Percentiles rank a stretch among this genome's conserved stretches.
Conservation (phyloP, 1,140 invertebrate species). For the Brachionus rubens region DNA sequence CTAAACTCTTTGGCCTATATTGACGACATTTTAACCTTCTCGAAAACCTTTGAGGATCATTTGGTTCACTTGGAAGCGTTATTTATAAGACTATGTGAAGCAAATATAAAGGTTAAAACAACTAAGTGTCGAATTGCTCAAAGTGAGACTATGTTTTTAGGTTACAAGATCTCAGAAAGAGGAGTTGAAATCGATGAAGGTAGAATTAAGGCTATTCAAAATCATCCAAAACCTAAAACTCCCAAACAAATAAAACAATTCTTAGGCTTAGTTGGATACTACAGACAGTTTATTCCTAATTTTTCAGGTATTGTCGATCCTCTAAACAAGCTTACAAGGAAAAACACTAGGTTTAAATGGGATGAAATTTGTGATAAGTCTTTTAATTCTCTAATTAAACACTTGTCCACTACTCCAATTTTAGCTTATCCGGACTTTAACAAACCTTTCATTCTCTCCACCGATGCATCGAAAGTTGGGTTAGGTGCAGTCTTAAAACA, state of each 20-base stretch:
- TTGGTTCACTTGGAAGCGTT: constrained; percentile 54
- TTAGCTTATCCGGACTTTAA: too few species aligned
- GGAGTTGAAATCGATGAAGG: too few species aligned
- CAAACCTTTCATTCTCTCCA: too few species aligned
- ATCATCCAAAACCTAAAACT: constrained; percentile 49
- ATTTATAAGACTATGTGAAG: constrained; percentile 52
- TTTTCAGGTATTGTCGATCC: constrained; percentile 41
- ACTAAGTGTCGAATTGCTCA: background rate
- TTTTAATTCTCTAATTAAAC: too few species aligned
- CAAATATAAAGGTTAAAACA: constrained; percentile 14
- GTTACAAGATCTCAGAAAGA: too few species aligned
- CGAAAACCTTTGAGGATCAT: constrained; percentile 57
- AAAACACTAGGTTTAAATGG: constrained; percentile 26
- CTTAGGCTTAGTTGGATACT: constrained; percentile 47
- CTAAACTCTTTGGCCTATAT: constrained; percentile 51
- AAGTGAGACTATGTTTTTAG: too few species aligned
- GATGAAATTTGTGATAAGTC: background rate
- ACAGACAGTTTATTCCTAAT: constrained; percentile 47
- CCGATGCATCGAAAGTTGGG: too few species aligned
- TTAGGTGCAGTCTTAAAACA: too few species aligned
- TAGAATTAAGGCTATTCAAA: background rate
- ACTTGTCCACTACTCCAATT: too few species aligned
- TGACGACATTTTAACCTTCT: constrained; percentile 62
- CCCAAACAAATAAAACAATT: constrained; percentile 50
- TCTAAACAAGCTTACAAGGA: constrained; percentile 52